These are phyloP conservation scores for Sebastes alutus DNA, from an alignment of 2,797 vertebrate species.

Conservation along the genomic window DNA sequence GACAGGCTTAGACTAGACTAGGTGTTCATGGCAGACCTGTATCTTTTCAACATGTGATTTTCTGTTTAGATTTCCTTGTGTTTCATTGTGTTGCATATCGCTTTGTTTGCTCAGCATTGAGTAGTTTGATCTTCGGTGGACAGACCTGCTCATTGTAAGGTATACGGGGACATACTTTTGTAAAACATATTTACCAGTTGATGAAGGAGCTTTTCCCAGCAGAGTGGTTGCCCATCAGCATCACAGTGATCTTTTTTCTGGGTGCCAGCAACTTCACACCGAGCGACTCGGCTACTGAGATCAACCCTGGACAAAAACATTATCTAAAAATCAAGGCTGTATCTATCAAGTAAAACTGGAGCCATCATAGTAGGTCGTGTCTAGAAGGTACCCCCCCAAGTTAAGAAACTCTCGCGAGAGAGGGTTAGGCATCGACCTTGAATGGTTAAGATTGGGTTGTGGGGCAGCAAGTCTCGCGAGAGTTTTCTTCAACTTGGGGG, in stretches of 20 bases:
- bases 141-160: neutral
- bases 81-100: neutral
- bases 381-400: fast-evolving
- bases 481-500: too few relatives aligned
- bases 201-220: conserved; percentile 92
- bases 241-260: conserved; percentile 88
- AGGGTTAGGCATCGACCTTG: too few relatives aligned
- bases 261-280: conserved; percentile 84
- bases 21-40: neutral
- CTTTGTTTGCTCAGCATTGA: neutral
- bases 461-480: too few relatives aligned
- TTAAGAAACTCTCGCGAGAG: too few relatives aligned
- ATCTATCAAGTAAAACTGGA: neutral
- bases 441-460: too few relatives aligned
- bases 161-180: neutral
- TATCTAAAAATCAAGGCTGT: neutral
- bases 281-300: conserved; percentile 82
- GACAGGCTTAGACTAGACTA: neutral
- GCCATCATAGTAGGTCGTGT: neutral
- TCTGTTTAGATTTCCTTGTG: neutral
- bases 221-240: conserved; percentile 91
- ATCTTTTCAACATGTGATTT: neutral
- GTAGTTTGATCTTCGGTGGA: neutral
- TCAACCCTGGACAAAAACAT: conserved; percentile 73
- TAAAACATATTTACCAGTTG: conserved; percentile 81